These are phyloP conservation scores for Donacobius atricapilla DNA, from an alignment of 2,113 vertebrate genomes.

Conservation along the genomic window DNA sequence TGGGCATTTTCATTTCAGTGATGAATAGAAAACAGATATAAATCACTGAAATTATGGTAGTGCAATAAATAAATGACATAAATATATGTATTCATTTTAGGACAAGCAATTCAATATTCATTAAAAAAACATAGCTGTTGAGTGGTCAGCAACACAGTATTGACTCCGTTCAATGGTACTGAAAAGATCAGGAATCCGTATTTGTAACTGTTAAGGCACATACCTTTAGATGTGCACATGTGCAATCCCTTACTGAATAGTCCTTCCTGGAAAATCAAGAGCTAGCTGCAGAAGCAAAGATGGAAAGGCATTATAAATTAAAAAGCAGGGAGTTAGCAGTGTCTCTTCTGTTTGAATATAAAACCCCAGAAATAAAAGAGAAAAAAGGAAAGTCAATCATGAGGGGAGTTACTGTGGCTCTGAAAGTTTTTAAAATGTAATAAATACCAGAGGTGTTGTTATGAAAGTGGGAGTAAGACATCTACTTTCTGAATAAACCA, in stretches of 20 bases:
- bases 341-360: background rate
- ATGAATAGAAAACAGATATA: background rate
- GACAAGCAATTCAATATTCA: background rate
- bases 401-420: background rate
- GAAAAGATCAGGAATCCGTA: background rate
- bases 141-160: background rate
- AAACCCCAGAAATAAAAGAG: background rate
- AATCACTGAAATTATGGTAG: background rate
- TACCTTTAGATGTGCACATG: fast-evolving
- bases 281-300: background rate
- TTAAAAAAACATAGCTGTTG: background rate
- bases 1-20: background rate
- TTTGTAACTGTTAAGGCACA: background rate
- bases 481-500: background rate
- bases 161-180: background rate
- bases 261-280: background rate
- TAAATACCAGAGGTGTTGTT: background rate
- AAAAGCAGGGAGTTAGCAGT: background rate
- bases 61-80: background rate
- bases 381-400: background rate
- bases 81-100: fast-evolving
- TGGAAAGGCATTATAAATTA: background rate
- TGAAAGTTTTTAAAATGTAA: background rate
- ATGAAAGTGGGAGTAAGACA: background rate
- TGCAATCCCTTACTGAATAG: background rate